Evolutionary conservation across 2,113 vertebrate genomes (phyloP).

Genomic region (Mobula birostris): DNA sequence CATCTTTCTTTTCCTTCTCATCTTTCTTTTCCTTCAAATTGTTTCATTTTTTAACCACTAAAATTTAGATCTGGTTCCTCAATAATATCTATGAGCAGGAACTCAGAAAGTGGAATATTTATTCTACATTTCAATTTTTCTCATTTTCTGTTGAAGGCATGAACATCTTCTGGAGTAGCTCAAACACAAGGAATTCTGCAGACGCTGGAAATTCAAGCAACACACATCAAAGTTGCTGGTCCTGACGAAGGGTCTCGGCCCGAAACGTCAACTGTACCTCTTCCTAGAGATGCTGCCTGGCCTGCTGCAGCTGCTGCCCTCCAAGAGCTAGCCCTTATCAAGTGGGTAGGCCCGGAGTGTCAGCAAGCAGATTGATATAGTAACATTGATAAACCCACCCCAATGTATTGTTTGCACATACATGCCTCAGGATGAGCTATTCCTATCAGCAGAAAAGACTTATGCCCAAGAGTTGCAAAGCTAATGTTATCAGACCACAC

Average conservation of each 20-base stretch:
- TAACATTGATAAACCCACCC: not conserved
- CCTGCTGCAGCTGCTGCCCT: not conserved
- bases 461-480: not conserved
- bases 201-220: too few species aligned
- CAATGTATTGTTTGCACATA: not conserved
- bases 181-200: too few species aligned
- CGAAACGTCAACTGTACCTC: too few species aligned
- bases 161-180: not conserved
- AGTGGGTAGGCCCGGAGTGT: not conserved
- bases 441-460: not conserved
- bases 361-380: not conserved
- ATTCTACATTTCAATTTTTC: not conserved
- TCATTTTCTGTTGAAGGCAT: not conserved
- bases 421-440: not conserved
- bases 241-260: too few species aligned
- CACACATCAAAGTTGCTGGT: too few species aligned
- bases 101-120: not conserved
- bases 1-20: not conserved
- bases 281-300: too few species aligned
- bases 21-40: not conserved
- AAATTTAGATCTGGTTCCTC: not conserved
- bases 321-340: not conserved
- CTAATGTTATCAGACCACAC: not conserved
- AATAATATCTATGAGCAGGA: not conserved
- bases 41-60: not conserved